A percentile compares a stretch with the other conserved stretches of the same genome.
Evolutionary conservation across 2,888 invertebrate species (phyloP).

Genomic region (Arrhopalites spinosus): DNA sequence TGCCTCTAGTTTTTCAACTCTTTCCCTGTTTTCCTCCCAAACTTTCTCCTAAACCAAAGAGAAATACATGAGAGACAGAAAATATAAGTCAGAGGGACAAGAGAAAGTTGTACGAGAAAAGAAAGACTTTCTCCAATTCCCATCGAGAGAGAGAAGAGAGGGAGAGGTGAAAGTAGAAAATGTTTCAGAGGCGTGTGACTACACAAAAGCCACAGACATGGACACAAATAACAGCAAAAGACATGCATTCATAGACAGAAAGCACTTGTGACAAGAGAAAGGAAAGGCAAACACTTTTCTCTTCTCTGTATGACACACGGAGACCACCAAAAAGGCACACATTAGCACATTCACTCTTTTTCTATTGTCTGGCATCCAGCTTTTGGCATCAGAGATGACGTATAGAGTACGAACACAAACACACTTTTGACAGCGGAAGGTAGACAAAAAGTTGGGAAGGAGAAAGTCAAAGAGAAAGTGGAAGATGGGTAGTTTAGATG

Average conservation of each 20-base stretch:
- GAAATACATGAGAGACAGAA: background rate
- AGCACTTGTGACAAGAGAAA: background rate
- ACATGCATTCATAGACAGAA: too few species aligned
- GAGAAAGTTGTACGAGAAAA: too few species aligned
- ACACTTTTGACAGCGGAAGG: background rate
- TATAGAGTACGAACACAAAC: background rate
- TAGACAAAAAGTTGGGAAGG: background rate
- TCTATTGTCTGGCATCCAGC: background rate
- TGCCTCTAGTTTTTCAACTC: conserved; percentile 1
- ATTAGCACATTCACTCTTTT: background rate
- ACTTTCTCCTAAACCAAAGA: background rate
- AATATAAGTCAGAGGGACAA: too few species aligned
- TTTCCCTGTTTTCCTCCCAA: background rate
- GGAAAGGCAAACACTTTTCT: background rate
- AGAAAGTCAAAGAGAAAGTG: too few species aligned
- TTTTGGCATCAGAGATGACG: background rate
- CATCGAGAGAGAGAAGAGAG: too few species aligned
- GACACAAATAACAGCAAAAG: too few species aligned
- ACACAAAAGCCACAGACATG: too few species aligned
- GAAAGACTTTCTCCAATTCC: too few species aligned
- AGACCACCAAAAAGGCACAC: background rate
- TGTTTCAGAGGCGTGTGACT: too few species aligned
- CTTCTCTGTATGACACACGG: background rate
- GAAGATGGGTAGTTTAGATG: background rate
- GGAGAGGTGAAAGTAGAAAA: too few species aligned